Conservation (phyloP, 1,140 invertebrate species). For the Schmidtea mediterranea region DNA sequence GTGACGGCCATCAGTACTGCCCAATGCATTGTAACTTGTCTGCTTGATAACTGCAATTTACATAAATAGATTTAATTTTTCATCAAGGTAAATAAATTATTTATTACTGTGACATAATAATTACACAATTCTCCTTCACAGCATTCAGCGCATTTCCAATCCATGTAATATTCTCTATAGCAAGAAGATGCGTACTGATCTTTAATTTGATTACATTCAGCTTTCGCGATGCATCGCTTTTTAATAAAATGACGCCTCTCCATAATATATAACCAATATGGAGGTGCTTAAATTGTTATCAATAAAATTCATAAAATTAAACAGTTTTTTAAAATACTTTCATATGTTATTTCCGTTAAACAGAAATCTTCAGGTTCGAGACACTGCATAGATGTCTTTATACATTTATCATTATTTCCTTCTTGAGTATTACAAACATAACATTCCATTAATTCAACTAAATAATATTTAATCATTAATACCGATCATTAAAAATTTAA, state of each 20-base stretch:
- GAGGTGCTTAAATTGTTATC: slow-evolving; percentile 37
- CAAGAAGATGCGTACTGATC: slow-evolving; percentile 30
- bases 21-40: no score
- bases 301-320: background rate
- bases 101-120: slow-evolving; percentile 71
- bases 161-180: slow-evolving; percentile 80
- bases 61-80: no score
- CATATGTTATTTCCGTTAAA: slow-evolving; percentile 15
- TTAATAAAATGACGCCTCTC: slow-evolving; percentile 75
- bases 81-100: background rate
- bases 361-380: slow-evolving; percentile 58
- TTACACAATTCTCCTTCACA: slow-evolving; percentile 85
- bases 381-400: slow-evolving; percentile 65
- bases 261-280: slow-evolving; percentile 70
- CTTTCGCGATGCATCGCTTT: slow-evolving; percentile 56
- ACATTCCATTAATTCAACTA: slow-evolving; percentile 41
- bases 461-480: background rate
- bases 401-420: slow-evolving; percentile 66
- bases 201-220: slow-evolving; percentile 43
- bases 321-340: slow-evolving; percentile 12
- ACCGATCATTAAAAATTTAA: no score
- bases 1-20: no score
- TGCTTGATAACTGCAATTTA: no score
- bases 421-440: slow-evolving; percentile 76
- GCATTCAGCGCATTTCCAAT: slow-evolving; percentile 87